A percentile compares a stretch with the other conserved stretches of the same genome.
These are phyloP conservation scores for Actinemys pallida DNA, from an alignment of 2,113 vertebrate genomes.

Conservation along the genomic window DNA sequence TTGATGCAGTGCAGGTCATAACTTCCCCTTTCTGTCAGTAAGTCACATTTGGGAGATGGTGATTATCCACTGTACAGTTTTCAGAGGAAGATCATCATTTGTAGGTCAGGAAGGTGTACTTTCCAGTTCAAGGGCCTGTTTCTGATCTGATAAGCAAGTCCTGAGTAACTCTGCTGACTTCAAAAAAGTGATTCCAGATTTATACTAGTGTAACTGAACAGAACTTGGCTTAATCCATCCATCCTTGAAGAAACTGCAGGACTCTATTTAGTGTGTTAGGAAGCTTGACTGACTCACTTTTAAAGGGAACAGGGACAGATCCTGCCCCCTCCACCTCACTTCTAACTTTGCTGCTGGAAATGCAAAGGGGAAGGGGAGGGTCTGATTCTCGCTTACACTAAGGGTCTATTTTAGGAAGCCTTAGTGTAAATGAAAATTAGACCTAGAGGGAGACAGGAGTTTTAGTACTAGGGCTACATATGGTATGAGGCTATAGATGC, in stretches of 20 bases:
- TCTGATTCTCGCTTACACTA: neutral
- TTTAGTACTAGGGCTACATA: accelerated
- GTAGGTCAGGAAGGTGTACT: neutral
- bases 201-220: accelerated
- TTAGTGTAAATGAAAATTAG: neutral
- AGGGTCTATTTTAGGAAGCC: neutral
- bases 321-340: neutral
- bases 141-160: neutral
- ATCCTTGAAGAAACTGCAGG: neutral
- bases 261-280: neutral
- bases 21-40: slow-evolving; percentile 34
- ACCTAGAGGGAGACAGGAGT: neutral
- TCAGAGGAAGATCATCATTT: neutral
- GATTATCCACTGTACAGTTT: neutral
- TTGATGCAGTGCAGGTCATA: neutral
- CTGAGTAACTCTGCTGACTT: neutral
- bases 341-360: neutral
- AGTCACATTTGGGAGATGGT: neutral
- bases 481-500: neutral
- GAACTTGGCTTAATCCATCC: neutral
- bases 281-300: neutral
- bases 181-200: neutral
- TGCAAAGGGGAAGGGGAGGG: neutral
- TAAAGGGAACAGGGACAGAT: neutral
- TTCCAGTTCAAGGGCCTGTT: neutral